Evolutionary conservation across 2,797 vertebrate genomes (phyloP).

Genomic region (Thunnus albacares): DNA sequence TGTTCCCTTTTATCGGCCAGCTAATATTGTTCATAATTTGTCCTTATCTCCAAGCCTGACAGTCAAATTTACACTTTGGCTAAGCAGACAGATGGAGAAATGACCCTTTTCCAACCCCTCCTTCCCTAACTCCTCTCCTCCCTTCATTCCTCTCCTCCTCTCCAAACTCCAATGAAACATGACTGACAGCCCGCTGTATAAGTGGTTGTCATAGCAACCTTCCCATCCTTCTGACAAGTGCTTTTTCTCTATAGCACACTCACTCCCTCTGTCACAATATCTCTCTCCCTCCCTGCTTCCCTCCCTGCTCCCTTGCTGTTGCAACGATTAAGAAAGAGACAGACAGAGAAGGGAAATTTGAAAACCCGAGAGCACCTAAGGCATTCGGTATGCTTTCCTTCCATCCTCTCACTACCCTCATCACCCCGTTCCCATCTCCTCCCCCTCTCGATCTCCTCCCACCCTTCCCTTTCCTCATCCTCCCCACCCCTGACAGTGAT

Average conservation of each 20-base stretch:
- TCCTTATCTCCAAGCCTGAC: constrained; percentile 85
- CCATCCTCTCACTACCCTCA: constrained; percentile 26
- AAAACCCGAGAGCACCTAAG: constrained; percentile 67
- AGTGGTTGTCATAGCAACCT: constrained; percentile 91
- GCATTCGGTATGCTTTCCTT: constrained; percentile 51
- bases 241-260: constrained; percentile 69
- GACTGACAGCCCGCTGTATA: constrained; percentile 87
- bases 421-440: constrained; percentile 12
- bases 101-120: constrained; percentile 76
- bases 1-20: constrained; percentile 83
- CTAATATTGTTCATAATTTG: constrained; percentile 89
- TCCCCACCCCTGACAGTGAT: constrained; percentile 73
- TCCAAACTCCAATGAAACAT: constrained; percentile 80
- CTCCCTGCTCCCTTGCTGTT: constrained; percentile 52
- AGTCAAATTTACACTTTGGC: constrained; percentile 82
- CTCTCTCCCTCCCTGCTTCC: constrained; percentile 39
- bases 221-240: constrained; percentile 79
- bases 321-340: constrained; percentile 62
- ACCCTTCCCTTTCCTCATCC: constrained; percentile 41
- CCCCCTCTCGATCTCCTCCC: constrained; percentile 40
- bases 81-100: constrained; percentile 84
- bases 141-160: constrained; percentile 66
- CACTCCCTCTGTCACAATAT: constrained; percentile 72
- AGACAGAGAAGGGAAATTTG: constrained; percentile 57
- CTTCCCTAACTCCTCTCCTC: constrained; percentile 63